Conservation (phyloP, 2,797 vertebrate species). For the Neosalanx taihuensis region DNA sequence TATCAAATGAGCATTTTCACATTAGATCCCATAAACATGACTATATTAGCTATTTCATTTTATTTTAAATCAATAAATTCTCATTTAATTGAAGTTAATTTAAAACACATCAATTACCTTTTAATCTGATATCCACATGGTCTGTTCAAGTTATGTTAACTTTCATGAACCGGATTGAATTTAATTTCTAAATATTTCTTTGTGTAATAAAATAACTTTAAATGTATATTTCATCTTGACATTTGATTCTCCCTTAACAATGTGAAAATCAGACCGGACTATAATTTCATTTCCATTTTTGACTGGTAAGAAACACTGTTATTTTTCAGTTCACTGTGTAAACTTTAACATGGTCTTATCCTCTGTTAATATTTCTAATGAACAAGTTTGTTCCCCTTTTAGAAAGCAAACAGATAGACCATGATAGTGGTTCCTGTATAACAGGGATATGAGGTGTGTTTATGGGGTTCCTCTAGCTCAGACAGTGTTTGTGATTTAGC, state of each 20-base stretch:
- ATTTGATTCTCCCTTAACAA: not conserved
- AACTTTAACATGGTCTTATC: slow-evolving; percentile 27
- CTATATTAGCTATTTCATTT: not conserved
- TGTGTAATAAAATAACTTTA: not conserved
- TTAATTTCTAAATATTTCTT: not conserved
- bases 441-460: not conserved
- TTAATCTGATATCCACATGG: not conserved
- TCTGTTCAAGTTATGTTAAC: not conserved
- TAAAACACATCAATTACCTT: not conserved
- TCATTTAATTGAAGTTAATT: not conserved
- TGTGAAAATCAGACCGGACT: not conserved
- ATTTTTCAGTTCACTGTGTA: slow-evolving; percentile 33
- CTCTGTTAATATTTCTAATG: slow-evolving; percentile 36
- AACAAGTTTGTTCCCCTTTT: slow-evolving; percentile 61
- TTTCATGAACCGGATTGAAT: not conserved
- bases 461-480: slow-evolving; percentile 50
- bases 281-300: not conserved
- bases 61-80: not conserved
- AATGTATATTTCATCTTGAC: not conserved
- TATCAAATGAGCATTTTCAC: slow-evolving; percentile 16
- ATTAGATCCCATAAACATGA: slow-evolving; percentile 30
- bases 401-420: slow-evolving; percentile 51
- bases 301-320: not conserved
- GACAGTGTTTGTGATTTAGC: slow-evolving; percentile 60
- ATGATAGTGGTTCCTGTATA: slow-evolving; percentile 54